Conservation (phyloP, 1,140 invertebrate species). For the Oscheius sp. region DNA sequence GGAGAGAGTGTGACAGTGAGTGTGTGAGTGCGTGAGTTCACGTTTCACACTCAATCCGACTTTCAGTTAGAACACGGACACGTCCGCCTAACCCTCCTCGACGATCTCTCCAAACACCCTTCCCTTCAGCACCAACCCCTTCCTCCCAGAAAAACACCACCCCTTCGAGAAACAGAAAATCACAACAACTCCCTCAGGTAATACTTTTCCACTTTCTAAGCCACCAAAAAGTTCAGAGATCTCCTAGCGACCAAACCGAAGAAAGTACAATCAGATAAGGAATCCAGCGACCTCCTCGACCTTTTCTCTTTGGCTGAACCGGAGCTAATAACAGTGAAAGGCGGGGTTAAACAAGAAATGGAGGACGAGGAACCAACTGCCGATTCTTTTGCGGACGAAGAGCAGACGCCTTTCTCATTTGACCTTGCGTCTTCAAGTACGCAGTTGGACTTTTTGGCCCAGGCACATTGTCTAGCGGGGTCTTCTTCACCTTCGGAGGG, state of each 20-base stretch:
- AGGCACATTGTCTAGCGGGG: constrained; percentile 3
- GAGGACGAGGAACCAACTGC: neutral
- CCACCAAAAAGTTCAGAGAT: neutral
- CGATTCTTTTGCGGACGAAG: constrained; percentile 7
- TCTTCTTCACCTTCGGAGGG: neutral
- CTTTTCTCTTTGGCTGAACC: neutral
- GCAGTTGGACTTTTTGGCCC: constrained; percentile 2
- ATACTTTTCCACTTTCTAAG: too few species aligned
- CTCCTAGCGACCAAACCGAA: neutral
- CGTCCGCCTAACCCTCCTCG: constrained; percentile 1
- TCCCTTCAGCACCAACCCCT: neutral
- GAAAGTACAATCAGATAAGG: neutral
- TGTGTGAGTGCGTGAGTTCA: too few species aligned
- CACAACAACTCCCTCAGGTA: too few species aligned
- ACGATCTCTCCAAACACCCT: constrained; percentile 8
- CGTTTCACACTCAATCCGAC: neutral
- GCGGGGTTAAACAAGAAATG: neutral
- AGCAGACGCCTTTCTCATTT: neutral
- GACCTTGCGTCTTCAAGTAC: neutral
- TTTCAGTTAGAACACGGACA: constrained; percentile 4
- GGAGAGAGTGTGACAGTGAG: too few species aligned
- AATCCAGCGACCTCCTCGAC: neutral
- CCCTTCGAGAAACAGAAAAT: neutral
- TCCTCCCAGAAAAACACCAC: neutral
- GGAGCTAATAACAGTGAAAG: neutral